Conservation (phyloP, 2,888 invertebrate genomes). For the Pyralis farinalis region DNA sequence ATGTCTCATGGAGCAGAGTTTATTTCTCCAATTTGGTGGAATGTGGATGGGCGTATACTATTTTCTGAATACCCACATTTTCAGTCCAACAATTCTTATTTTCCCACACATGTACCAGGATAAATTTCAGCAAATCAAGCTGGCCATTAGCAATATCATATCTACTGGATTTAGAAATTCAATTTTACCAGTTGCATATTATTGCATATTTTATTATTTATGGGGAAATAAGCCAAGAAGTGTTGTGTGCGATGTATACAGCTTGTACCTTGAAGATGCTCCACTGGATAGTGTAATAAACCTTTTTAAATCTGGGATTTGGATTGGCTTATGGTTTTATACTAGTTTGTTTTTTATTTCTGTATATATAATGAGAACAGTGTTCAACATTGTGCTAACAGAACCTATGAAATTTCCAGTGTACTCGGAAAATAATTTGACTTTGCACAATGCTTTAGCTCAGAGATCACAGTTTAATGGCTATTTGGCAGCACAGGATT, state of each 20-base stretch:
- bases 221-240: slow-evolving; percentile 80
- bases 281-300: slow-evolving; percentile 71
- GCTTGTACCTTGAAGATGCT: slow-evolving; percentile 74
- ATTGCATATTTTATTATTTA: slow-evolving; percentile 81
- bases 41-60: slow-evolving; percentile 83
- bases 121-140: slow-evolving; percentile 84
- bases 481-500: slow-evolving; percentile 88
- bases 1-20: slow-evolving; percentile 84
- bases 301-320: slow-evolving; percentile 67
- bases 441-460: slow-evolving; percentile 82
- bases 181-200: slow-evolving; percentile 83
- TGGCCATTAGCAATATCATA: slow-evolving; percentile 77
- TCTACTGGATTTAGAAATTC: slow-evolving; percentile 81
- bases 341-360: slow-evolving; percentile 85
- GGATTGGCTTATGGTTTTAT: slow-evolving; percentile 86
- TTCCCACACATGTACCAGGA: slow-evolving; percentile 87
- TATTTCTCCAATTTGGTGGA: slow-evolving; percentile 85
- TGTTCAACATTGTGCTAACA: slow-evolving; percentile 86
- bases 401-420: slow-evolving; percentile 86
- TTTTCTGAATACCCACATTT: slow-evolving; percentile 79
- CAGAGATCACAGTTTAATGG: slow-evolving; percentile 85
- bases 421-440: slow-evolving; percentile 67
- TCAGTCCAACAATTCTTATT: slow-evolving; percentile 76
- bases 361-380: slow-evolving; percentile 85
- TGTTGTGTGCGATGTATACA: slow-evolving; percentile 74